These are phyloP conservation scores for Syngnathus floridae DNA, from an alignment of 2,113 vertebrate genomes.

Conservation along the genomic window DNA sequence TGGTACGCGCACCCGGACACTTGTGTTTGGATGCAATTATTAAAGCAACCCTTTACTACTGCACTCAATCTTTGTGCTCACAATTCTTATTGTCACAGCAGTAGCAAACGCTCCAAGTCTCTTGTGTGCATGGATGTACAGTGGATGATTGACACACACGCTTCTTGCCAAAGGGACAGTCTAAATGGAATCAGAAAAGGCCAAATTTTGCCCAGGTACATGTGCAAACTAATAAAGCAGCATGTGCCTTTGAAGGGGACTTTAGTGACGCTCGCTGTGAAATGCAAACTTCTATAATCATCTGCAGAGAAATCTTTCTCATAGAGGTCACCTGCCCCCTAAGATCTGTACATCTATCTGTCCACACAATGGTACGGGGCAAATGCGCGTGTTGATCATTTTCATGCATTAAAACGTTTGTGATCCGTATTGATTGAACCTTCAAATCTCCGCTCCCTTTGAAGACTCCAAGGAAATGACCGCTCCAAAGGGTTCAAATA, in stretches of 20 bases:
- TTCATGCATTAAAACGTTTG: slow-evolving; percentile 8
- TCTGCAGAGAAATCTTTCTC: neutral
- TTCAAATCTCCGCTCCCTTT: slow-evolving; percentile 32
- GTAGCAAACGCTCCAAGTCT: slow-evolving; percentile 2
- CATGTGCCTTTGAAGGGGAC: no score
- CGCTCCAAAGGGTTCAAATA: slow-evolving; percentile 48
- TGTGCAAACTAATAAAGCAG: no score
- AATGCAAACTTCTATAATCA: no score
- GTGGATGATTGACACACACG: slow-evolving; percentile 10
- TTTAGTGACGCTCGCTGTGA: no score
- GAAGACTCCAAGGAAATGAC: slow-evolving; percentile 45
- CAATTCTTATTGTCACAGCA: slow-evolving; percentile 17
- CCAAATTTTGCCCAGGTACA: neutral
- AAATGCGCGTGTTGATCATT: slow-evolving; percentile 30
- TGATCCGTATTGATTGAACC: slow-evolving; percentile 20
- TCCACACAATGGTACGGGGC: slow-evolving; percentile 12
- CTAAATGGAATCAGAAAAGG: neutral
- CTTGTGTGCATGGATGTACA: slow-evolving; percentile 19
- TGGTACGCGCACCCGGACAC: slow-evolving; percentile 32
- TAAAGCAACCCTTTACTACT: slow-evolving; percentile 53
- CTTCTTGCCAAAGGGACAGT: neutral
- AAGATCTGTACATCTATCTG: slow-evolving; percentile 13
- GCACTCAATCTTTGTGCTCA: slow-evolving; percentile 27
- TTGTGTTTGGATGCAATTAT: slow-evolving; percentile 28
- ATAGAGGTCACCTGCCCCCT: neutral